phyloP scores from a whole-genome alignment of 1,140 invertebrate genomes.

The Drosophila novamexicana region DNA sequence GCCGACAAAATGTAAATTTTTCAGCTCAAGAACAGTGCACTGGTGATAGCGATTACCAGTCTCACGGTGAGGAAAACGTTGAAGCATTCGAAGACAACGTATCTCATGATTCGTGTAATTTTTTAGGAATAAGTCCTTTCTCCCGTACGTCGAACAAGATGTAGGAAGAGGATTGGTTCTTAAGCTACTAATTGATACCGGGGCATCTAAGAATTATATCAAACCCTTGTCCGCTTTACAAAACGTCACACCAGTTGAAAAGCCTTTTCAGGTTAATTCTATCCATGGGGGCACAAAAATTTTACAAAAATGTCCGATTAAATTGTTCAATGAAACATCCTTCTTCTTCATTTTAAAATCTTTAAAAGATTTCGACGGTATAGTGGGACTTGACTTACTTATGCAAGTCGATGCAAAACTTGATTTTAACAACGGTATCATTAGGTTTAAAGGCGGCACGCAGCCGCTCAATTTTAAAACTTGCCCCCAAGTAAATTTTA shows the following conservation, averaged over 20 bases:
- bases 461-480: not conserved
- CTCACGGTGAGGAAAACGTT: too few relatives aligned
- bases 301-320: not conserved
- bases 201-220: not conserved
- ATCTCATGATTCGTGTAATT: not conserved
- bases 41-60: not conserved
- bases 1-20: too few relatives aligned
- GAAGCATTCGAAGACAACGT: not conserved
- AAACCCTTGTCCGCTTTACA: conserved; percentile 2
- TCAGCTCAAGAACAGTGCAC: not conserved
- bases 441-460: not conserved
- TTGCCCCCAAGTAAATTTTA: not conserved
- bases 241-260: not conserved
- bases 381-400: not conserved
- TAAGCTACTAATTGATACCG: not conserved
- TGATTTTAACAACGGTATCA: not conserved
- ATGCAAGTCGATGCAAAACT: not conserved
- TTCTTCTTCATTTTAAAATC: not conserved
- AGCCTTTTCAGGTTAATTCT: not conserved
- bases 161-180: not conserved
- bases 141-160: not conserved
- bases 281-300: not conserved
- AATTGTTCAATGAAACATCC: not conserved
- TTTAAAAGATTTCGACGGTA: not conserved
- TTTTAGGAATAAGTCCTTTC: not conserved